These are phyloP conservation scores for Sciurus vulgaris DNA, from an alignment of 2,797 vertebrate genomes.

Conservation along the genomic window DNA sequence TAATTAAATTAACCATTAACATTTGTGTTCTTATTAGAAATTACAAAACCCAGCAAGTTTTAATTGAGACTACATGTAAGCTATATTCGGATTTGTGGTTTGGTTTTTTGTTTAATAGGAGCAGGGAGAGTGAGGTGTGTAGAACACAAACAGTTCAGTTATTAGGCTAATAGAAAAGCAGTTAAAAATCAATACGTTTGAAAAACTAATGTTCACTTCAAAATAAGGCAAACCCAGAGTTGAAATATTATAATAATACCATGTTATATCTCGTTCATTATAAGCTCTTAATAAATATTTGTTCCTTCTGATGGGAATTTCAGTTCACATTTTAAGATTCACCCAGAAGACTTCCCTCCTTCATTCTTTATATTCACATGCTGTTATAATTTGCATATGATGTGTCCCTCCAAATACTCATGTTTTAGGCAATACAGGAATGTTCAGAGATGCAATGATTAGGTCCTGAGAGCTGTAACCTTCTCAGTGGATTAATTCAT, in stretches of 20 bases:
- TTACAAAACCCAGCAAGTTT: neutral
- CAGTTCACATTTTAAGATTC: conserved; percentile 15
- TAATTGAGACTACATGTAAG: neutral
- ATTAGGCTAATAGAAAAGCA: conserved; percentile 10
- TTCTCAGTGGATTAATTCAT: too few relatives aligned
- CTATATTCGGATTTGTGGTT: neutral
- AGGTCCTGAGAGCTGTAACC: too few relatives aligned
- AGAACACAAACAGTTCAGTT: neutral
- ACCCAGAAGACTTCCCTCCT: neutral
- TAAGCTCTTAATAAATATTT: conserved; percentile 4
- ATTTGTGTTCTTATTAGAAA: neutral
- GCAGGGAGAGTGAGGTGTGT: neutral
- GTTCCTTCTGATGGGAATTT: neutral
- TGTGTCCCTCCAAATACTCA: too few relatives aligned
- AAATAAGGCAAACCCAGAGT: neutral
- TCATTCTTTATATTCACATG: neutral
- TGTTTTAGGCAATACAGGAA: too few relatives aligned
- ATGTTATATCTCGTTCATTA: neutral
- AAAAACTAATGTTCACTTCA: conserved; percentile 2
- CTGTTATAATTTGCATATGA: too few relatives aligned
- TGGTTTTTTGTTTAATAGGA: neutral
- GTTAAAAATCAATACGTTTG: neutral
- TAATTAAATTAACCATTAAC: conserved; percentile 36
- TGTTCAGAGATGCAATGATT: too few relatives aligned
- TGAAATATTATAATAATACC: neutral